Conservation (phyloP, 2,888 invertebrate species). For the Latrodectus elegans region DNA sequence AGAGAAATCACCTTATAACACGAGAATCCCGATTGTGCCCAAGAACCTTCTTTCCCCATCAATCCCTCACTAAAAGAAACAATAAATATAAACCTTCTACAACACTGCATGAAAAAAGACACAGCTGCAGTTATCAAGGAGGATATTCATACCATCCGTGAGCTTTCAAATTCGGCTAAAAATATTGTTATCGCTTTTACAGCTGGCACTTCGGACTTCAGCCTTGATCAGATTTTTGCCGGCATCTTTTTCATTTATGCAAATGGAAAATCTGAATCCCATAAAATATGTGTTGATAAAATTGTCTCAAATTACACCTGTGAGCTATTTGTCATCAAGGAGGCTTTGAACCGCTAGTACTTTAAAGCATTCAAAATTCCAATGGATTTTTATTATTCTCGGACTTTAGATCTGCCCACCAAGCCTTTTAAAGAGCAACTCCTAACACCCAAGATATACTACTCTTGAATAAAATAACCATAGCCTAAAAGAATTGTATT, state of each 20-base stretch:
- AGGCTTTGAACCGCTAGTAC: background rate
- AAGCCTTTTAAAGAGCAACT: background rate
- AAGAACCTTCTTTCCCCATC: background rate
- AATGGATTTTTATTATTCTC: background rate
- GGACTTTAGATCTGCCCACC: background rate
- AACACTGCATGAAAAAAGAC: background rate
- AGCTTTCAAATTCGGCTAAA: background rate
- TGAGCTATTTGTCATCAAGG: no score
- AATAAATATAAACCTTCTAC: background rate
- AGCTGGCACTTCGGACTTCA: background rate
- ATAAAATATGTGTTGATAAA: background rate
- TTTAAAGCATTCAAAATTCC: background rate
- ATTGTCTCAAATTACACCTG: background rate
- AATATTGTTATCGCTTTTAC: background rate
- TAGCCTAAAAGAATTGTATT: background rate
- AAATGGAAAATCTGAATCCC: background rate
- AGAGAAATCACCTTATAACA: background rate
- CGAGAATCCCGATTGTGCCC: background rate
- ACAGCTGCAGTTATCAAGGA: background rate
- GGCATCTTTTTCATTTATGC: background rate
- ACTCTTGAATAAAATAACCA: background rate
- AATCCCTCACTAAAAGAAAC: background rate
- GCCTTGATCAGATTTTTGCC: background rate
- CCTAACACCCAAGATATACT: background rate
- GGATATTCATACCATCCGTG: background rate